Percentiles rank a stretch among this genome's conserved stretches.
Conservation (phyloP, 2,888 invertebrate genomes). For the Trachelus iudaicus region DNA sequence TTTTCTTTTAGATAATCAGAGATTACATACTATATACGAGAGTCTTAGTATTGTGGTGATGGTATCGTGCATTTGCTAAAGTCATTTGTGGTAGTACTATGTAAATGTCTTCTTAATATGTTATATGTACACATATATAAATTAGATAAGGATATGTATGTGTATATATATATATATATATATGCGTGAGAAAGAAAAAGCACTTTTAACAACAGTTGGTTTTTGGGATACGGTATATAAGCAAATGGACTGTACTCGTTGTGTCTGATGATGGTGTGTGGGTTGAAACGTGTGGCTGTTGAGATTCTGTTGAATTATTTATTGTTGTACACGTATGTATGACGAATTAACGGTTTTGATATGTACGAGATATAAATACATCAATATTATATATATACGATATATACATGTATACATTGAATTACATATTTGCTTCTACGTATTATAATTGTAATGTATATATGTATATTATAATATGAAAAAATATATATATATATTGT, state of each 20-base stretch:
- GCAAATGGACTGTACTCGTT: conserved; percentile 59
- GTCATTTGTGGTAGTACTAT: conserved; percentile 57
- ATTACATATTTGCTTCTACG: conserved; percentile 6
- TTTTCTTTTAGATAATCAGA: conserved; percentile 32
- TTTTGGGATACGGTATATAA: conserved; percentile 28
- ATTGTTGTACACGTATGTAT: conserved; percentile 28
- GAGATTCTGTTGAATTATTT: conserved; percentile 38
- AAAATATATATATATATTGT: conserved; percentile 12
- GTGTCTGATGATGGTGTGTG: conserved; percentile 52
- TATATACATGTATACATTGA: conserved; percentile 21
- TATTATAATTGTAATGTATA: not conserved
- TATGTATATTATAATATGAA: not conserved
- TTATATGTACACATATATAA: not conserved
- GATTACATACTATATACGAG: conserved; percentile 42
- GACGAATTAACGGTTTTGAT: conserved; percentile 30
- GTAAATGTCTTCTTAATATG: conserved; percentile 13
- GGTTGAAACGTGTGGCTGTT: conserved; percentile 42
- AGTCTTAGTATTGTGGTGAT: conserved; percentile 63
- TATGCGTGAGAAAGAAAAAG: conserved; percentile 1
- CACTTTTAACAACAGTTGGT: not conserved
- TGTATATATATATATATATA: conserved; percentile 30
- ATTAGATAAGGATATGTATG: not conserved
- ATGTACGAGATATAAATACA: conserved; percentile 27
- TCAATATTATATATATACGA: conserved; percentile 30
- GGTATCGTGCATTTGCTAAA: conserved; percentile 65